A percentile compares a stretch with the other conserved stretches of the same genome.
Evolutionary conservation across 2,113 vertebrate genomes (phyloP).

Genomic region (Nothobranchius kuhntae): DNA sequence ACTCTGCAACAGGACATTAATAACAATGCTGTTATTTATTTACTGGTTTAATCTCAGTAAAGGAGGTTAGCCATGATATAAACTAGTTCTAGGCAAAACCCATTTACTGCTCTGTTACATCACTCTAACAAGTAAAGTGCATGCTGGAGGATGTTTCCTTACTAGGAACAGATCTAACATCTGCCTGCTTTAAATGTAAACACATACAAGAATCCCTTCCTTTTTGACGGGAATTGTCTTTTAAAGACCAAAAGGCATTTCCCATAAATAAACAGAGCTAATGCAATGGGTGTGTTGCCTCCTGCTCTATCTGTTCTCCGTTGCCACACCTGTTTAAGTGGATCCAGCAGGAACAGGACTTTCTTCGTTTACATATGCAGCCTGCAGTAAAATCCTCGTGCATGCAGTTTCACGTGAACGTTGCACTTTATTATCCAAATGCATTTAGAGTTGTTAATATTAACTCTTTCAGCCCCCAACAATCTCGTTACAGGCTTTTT

Average conservation of each 20-base stretch:
- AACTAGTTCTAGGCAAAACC: too few species aligned
- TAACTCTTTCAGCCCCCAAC: too few species aligned
- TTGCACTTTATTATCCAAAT: too few species aligned
- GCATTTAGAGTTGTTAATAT: too few species aligned
- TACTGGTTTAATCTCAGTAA: too few species aligned
- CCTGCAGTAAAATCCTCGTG: constrained; percentile 28
- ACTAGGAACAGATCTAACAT: not conserved
- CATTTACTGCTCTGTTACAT: constrained; percentile 24
- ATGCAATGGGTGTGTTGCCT: constrained; percentile 48
- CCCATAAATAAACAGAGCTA: constrained; percentile 29
- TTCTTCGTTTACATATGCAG: constrained; percentile 39
- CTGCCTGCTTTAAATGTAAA: not conserved
- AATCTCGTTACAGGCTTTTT: too few species aligned
- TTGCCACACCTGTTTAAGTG: constrained; percentile 48
- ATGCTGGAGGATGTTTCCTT: not conserved
- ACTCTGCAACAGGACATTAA: constrained; percentile 25
- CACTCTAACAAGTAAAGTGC: constrained; percentile 33
- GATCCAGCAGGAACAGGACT: constrained; percentile 20
- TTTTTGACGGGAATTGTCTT: constrained; percentile 1
- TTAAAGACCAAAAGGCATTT: not conserved
- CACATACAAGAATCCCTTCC: not conserved
- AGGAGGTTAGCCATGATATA: too few species aligned
- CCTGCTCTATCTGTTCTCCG: constrained; percentile 9
- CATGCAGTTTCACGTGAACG: too few species aligned
- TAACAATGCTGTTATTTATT: not conserved